Percentiles rank a stretch among this genome's conserved stretches.
These are phyloP conservation scores for Camponotus fellah DNA, from an alignment of 2,888 invertebrate genomes.

Conservation along the genomic window DNA sequence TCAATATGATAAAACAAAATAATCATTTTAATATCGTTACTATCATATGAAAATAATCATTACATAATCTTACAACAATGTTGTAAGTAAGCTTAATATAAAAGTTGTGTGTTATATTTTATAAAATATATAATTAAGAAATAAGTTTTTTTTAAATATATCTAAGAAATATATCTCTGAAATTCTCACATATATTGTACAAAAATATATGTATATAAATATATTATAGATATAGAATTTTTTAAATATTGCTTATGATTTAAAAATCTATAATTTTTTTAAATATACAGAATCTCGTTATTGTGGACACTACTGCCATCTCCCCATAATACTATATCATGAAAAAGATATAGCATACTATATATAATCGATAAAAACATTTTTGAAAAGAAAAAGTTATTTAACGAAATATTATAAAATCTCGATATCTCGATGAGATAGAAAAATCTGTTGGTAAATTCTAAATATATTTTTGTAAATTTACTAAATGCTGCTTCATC, in stretches of 20 bases:
- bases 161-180: background rate
- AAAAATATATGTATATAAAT: background rate
- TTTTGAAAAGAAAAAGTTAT: background rate
- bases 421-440: background rate
- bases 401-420: background rate
- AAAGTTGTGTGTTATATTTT: background rate
- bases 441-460: background rate
- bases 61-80: background rate
- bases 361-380: slow-evolving; percentile 1
- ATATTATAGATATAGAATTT: no score
- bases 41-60: background rate
- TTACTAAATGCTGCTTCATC: background rate
- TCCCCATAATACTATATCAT: background rate
- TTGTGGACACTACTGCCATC: background rate
- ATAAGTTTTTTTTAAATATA: background rate
- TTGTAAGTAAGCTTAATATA: background rate
- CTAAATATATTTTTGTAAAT: background rate
- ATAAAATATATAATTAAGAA: background rate
- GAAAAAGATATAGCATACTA: background rate
- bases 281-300: background rate
- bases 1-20: background rate
- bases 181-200: background rate
- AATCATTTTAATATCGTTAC: background rate
- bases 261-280: background rate
- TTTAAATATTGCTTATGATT: background rate